Base-by-base conservation (phyloP, 2,797 vertebrate genomes). In the Rhabdophis nuchalis region DNA sequence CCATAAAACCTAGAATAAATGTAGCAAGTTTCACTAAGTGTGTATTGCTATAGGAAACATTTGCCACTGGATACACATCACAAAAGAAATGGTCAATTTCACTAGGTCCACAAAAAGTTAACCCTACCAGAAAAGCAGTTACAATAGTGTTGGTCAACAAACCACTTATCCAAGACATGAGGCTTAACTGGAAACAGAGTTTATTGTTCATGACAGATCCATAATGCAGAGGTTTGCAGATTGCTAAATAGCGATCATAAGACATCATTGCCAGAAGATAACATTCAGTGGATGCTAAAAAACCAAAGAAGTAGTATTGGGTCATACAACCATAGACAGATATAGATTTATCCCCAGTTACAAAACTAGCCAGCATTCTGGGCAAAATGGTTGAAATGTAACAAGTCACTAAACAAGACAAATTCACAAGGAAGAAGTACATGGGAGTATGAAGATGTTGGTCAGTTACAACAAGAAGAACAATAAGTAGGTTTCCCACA, bases 241-340 rank as follows among this genome's bases (percentile, higher is more conserved):
- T 77, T 77, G 72, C 72, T 77, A 77, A 77, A 77, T 77, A 77
- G 0, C 36, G 58, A n/a, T 96, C 94, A 89, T 95, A 96, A 58
- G 95, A 96, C 94, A 95, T 96, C 93, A 90, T 93, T 29, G 95
- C 89, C 56, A 96, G 91, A 27, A 96, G 93, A 23, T 94, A 95
- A 91, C 96, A 95, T 53, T 96, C 95, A 25, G 93, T 94, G 16
- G 94, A 85, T 16, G 94, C 95, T 10, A 64, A 52, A 23, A 77
- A 23, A 11, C 72, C 72, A 77, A 77, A 77, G 18, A 77, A 41
- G 72, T 23, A 77, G 8, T 77, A 77, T 77, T 77, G 72, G 2
- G 20, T 41, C 36, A 77, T 41, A 41, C 72, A 77, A 0, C 72
- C 36, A 41, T 25, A 41, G 3, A 77, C 1, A 41, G 72, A 77